Evolutionary conservation across 2,797 vertebrate species (phyloP).

Genomic region (Hapalemur alaotrensis): DNA sequence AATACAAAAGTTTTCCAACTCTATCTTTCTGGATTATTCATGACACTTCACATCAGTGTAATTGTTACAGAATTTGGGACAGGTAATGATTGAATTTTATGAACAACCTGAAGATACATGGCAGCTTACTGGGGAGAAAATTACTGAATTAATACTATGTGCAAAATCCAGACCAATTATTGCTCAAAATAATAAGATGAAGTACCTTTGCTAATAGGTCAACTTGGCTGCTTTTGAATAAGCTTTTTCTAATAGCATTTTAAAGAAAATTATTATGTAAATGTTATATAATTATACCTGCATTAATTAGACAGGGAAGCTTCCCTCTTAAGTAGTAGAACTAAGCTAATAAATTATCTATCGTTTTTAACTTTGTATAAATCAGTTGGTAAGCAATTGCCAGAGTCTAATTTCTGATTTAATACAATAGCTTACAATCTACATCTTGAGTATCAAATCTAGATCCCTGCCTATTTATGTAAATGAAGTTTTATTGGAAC

Average conservation of each 20-base stretch:
- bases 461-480: background rate
- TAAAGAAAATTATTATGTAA: slow-evolving; percentile 5
- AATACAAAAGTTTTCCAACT: slow-evolving; percentile 81
- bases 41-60: slow-evolving; percentile 71
- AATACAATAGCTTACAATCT: background rate
- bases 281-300: background rate
- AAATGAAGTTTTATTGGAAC: background rate
- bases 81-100: slow-evolving; percentile 77
- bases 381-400: background rate
- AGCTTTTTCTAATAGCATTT: background rate
- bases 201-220: background rate
- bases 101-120: background rate
- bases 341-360: background rate
- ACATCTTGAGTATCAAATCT: background rate
- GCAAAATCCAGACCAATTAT: background rate
- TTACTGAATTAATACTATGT: background rate
- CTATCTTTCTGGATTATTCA: slow-evolving; percentile 78
- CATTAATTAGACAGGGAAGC: background rate
- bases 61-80: slow-evolving; percentile 82
- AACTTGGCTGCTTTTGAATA: background rate
- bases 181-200: background rate
- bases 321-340: background rate
- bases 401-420: background rate
- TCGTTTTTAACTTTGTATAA: background rate
- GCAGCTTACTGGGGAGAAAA: background rate